Conservation (phyloP, 2,888 invertebrate species). For the Phaedon cochleariae region DNA sequence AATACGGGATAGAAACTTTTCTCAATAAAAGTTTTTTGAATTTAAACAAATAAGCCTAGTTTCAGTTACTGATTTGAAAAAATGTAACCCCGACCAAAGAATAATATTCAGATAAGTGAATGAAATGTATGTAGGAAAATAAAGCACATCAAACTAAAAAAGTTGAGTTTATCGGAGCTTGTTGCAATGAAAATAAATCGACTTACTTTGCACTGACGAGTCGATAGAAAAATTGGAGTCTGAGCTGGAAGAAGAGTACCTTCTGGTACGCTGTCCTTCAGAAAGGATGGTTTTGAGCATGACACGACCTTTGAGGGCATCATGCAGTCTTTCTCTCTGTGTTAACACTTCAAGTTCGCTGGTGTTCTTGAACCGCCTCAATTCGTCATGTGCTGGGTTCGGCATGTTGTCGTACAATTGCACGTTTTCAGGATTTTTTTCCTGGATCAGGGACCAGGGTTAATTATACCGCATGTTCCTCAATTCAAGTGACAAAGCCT, state of each 20-base stretch:
- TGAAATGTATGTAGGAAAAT: too few relatives aligned
- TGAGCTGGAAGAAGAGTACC: slow-evolving; percentile 50
- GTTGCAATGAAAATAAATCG: neutral
- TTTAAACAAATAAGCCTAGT: too few relatives aligned
- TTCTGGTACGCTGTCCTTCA: slow-evolving; percentile 34
- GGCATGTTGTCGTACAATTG: slow-evolving; percentile 24
- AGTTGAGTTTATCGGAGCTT: too few relatives aligned
- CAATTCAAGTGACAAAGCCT: too few relatives aligned
- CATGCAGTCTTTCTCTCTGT: slow-evolving; percentile 65
- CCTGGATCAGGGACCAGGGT: slow-evolving; percentile 31
- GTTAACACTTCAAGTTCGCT: slow-evolving; percentile 65
- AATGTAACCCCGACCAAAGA: too few relatives aligned
- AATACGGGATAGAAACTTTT: too few relatives aligned
- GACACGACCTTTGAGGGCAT: slow-evolving; percentile 65
- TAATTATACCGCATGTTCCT: too few relatives aligned
- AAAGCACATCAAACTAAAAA: too few relatives aligned
- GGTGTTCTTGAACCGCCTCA: slow-evolving; percentile 58
- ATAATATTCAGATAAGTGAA: too few relatives aligned
- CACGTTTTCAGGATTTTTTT: slow-evolving; percentile 33
- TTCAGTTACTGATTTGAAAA: too few relatives aligned
- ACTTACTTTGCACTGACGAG: slow-evolving; percentile 4
- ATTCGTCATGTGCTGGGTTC: slow-evolving; percentile 45
- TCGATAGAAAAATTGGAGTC: slow-evolving; percentile 49
- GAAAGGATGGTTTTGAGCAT: slow-evolving; percentile 58
- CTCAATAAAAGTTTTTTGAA: too few relatives aligned